phyloP scores from a whole-genome alignment of 2,888 invertebrate species.

The Ochropleura leucogaster region DNA sequence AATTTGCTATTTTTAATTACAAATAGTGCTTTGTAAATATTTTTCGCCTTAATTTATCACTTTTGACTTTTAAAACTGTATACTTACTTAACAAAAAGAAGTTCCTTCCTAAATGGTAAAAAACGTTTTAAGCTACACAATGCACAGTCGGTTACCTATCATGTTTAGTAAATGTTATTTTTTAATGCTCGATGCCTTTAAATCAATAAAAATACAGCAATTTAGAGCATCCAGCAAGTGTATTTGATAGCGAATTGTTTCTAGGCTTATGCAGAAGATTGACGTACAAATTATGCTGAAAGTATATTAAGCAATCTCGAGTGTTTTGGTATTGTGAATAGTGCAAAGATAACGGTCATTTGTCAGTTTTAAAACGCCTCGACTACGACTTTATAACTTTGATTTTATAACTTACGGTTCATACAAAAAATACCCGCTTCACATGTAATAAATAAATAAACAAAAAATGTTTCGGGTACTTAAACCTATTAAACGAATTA shows the following conservation, averaged over 20 bases:
- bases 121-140: not conserved
- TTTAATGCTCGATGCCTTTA: conserved; percentile 32
- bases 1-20: conserved; percentile 1
- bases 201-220: conserved; percentile 22
- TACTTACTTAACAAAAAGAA: not conserved
- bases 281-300: conserved; percentile 61
- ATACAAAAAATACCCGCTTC: too few species aligned
- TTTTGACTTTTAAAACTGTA: not conserved
- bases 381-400: too few species aligned
- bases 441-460: too few species aligned
- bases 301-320: conserved; percentile 36
- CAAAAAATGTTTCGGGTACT: too few species aligned
- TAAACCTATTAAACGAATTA: too few species aligned
- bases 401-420: too few species aligned
- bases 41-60: not conserved
- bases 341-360: conserved; percentile 39
- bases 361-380: not conserved
- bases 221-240: conserved; percentile 34
- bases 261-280: conserved; percentile 47
- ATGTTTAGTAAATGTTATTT: conserved; percentile 34
- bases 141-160: conserved; percentile 36
- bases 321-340: conserved; percentile 19
- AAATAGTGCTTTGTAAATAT: conserved; percentile 12
- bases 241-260: conserved; percentile 44
- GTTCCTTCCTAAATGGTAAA: not conserved